phyloP scores from a whole-genome alignment of 2,888 invertebrate genomes.

The Saturnia japonica region DNA sequence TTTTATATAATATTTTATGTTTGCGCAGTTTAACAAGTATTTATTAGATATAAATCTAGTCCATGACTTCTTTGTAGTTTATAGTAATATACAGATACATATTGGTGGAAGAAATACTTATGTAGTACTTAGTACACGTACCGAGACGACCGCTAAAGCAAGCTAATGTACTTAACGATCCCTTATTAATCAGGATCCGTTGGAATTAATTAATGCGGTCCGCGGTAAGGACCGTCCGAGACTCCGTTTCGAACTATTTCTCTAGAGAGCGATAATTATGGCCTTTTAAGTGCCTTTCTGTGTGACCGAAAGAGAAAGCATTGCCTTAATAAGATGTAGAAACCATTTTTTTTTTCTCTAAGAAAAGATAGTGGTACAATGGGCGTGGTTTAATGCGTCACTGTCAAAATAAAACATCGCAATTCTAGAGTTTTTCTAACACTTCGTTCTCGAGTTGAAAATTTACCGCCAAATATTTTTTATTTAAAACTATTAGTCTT shows the following conservation, averaged over 20 bases:
- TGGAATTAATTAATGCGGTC: slow-evolving; percentile 65
- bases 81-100: background rate
- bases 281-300: slow-evolving; percentile 9
- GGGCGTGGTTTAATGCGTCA: too few species aligned
- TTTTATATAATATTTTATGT: too few species aligned
- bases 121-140: background rate
- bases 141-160: slow-evolving; percentile 15
- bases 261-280: background rate
- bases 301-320: background rate
- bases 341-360: background rate
- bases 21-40: too few species aligned
- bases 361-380: too few species aligned
- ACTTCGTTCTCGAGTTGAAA: too few species aligned
- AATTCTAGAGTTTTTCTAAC: too few species aligned
- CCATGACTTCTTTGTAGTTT: background rate
- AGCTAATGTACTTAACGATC: slow-evolving; percentile 27
- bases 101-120: background rate
- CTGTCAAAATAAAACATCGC: too few species aligned
- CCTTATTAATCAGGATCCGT: slow-evolving; percentile 60
- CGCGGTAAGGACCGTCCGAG: slow-evolving; percentile 28
- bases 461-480: too few species aligned
- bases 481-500: too few species aligned
- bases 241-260: slow-evolving; percentile 4
- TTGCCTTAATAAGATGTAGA: background rate
- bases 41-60: too few species aligned